Evolutionary conservation across 2,888 invertebrate species (phyloP), one percentile per base, ranked within the genome.

Genomic region (Chaitophorus viminalis): DNA sequence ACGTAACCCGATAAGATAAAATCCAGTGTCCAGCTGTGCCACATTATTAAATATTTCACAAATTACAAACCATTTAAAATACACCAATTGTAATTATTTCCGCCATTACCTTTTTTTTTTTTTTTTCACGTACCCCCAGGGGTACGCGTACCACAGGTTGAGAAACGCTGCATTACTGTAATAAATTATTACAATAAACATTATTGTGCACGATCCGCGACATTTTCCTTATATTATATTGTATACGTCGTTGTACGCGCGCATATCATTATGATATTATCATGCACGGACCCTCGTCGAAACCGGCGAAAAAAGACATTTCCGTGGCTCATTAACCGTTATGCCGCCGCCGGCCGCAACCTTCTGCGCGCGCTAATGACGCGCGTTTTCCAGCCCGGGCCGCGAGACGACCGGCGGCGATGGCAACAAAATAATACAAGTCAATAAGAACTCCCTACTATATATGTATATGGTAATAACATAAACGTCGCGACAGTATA

Each of bases 251-350:
- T 2, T n/a, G 65, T 3, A 8, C 65, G 65, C n/a, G 65, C 65
- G 65, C n/a, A n/a, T 65, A 6, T 65, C 9, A 54, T 54, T 65
- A 65, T 46, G 9, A 46, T 46, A 46, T 46, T 46, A 46, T 9
- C 46, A 11, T 14, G 14, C n/a, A n/a, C 46, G 14, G n/a, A n/a
- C 68, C n/a, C 60, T 25, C 68, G 65, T 79, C n/a, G 18, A 65
- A 36, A 18, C 33, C 8, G n/a, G 72, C 18, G 72, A 4, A 60
- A 83, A 74, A 83, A 75, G 83, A 83, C 83, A 83, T 83, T 83
- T 83, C 74, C 83, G 74, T 21, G 83, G 83, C 74, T 83, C 83
- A 83, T 83, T 83, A 83, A 83, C 74, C 17, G 29, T 29, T 60
- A 25, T 33, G 33, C 65, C 74, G 36, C 6, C 25, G 74, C 74